Base-by-base conservation (phyloP, 2,888 invertebrate species). In the Pseudeuparius sepicola region DNA sequence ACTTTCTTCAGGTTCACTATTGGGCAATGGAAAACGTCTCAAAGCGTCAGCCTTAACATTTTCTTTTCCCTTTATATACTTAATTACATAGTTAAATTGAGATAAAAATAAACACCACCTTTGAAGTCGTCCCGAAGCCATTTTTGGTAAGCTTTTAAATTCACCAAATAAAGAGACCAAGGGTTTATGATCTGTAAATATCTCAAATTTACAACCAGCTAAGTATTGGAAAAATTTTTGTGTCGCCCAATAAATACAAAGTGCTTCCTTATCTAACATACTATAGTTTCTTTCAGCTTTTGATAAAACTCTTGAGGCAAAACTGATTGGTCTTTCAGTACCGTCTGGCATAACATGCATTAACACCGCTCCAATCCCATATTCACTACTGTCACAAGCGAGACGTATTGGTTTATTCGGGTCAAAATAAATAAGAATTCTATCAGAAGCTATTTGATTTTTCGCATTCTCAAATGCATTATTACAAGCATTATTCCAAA, bases 151-250 rank as follows among this genome's bases (percentile, higher is more conserved):
- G 9, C 51, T 50, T 43, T 50, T 52, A 6, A 50, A 34, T 32
- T 48, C 34, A n/a, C 23, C 28, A 29, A 34, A 37, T 24, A 34
- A 26, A 14, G 34, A 10, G 14, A 32, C 18, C 9, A 37, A 14
- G 12, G 32, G 14, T 17, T 36, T 36, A 11, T 36, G 36, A 10
- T 36, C 36, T 12, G 34, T 37, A 16, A 16, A 30, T 7, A 38
- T 12, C 15, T 14, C 14, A 10, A 33, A 33, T 14, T 48, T 39
- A n/a, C n/a, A n/a, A n/a, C n/a, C n/a, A n/a, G n/a, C n/a, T n/a
- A n/a, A n/a, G n/a, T 57, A 59, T 33, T 57, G 53, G 37, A 51
- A 47, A 38, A 54, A 56, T 31, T 51, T 54, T 7, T 38, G 35
- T 2, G 51, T 43, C 1, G 47, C 51, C 45, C 46, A 57, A 35